Base-by-base conservation (phyloP, 2,888 invertebrate species). In the Drosophila subsilvestris region DNA sequence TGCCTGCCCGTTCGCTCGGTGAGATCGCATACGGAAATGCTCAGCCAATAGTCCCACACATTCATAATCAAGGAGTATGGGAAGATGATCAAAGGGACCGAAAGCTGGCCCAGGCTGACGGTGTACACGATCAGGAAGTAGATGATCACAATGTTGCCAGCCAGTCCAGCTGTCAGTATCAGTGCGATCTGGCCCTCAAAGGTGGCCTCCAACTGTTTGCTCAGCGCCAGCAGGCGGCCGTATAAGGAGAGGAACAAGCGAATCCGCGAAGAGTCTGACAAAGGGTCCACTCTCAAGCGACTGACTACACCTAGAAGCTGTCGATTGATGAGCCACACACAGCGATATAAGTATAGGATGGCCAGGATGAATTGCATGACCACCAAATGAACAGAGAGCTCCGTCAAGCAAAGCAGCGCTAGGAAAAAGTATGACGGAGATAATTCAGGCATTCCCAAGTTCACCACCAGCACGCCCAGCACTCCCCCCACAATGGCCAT, bases 21-120 rank as follows among this genome's bases (percentile, higher is more conserved):
- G 43, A 73, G 32, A 1, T 85, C 79, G n/a, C 73, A 86, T 8
- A 68, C 61, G 0, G 47, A 27, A 37, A 81, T 69, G 12, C 43
- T 50, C 1, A 82, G 9, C 79, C 81, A 81, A 49, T 79, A 79
- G 32, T 86, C 83, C 18, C 71, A 43, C 0, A 71, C 12, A 22
- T 79, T 81, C 0, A 75, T n/a, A 1, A 53, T 3, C 1, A 79
- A 3, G 0, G 65, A 44, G 5, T 74, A 72, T 0, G 42, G 1
- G 6, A 72, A 57, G 14, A 67, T 20, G 1, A 58, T 0, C 0
- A 29, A 0, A 0, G 74, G 12, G 3, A 71, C 14, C 0, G 61
- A 0, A 0, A 22, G 7, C 7, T 53, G 49, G 0, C 44, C 27
- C 7, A 75, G 10, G 17, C 71, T 82, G 0, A 74, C 43, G 4